Evolutionary conservation across 1,140 invertebrate genomes (phyloP).

Genomic region (Drosophila ficusphila): DNA sequence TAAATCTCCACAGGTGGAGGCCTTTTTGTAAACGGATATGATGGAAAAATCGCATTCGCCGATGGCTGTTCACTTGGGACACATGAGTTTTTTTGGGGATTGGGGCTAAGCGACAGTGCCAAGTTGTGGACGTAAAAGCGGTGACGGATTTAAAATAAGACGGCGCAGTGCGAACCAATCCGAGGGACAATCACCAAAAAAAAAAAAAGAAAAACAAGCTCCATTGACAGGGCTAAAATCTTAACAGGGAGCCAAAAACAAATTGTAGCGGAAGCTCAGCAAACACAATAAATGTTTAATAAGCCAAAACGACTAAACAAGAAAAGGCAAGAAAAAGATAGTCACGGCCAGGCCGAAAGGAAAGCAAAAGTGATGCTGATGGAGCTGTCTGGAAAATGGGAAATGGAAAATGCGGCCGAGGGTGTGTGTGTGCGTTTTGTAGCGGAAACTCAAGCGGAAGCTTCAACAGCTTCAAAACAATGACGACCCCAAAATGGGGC

Average conservation of each 20-base stretch:
- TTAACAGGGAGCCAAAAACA: constrained; percentile 48
- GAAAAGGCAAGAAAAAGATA: constrained; percentile 13
- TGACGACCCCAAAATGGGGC: neutral
- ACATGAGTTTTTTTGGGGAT: constrained; percentile 27
- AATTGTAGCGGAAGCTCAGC: constrained; percentile 68
- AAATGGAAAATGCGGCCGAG: neutral
- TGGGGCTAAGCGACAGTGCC: constrained; percentile 36
- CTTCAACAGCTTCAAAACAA: constrained; percentile 40
- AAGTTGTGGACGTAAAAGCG: constrained; percentile 58
- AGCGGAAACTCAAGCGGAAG: constrained; percentile 58
- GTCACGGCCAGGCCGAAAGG: neutral
- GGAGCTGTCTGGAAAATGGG: constrained; percentile 14
- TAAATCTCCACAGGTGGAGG: neutral
- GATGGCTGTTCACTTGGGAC: constrained; percentile 30
- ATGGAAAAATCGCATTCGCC: neutral
- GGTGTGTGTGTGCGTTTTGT: constrained; percentile 23
- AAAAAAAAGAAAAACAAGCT: constrained; percentile 2
- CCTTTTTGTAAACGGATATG: constrained; percentile 32
- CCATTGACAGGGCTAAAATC: constrained; percentile 18
- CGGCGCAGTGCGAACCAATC: constrained; percentile 23
- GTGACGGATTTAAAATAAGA: constrained; percentile 50
- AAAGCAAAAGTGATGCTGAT: constrained; percentile 24
- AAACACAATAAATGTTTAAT: constrained; percentile 79
- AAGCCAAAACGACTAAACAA: constrained; percentile 56
- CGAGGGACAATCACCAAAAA: neutral